Percentiles rank a stretch among this genome's conserved stretches.
Conservation (phyloP, 1,140 invertebrate genomes). For the Drosophila cardini region DNA sequence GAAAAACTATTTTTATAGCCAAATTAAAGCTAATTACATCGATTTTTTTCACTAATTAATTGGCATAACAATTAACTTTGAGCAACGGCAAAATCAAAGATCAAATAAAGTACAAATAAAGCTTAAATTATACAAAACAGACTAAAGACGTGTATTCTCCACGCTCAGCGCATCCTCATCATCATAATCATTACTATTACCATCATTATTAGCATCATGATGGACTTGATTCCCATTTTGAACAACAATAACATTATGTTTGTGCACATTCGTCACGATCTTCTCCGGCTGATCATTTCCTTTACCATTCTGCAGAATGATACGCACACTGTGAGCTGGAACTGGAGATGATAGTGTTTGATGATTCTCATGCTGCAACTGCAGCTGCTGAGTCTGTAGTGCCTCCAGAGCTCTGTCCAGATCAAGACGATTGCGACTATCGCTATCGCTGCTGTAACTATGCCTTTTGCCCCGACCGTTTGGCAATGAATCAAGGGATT, state of each 20-base stretch:
- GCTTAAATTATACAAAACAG: slow-evolving; percentile 58
- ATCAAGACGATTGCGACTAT: slow-evolving; percentile 72
- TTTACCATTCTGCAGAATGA: slow-evolving; percentile 54
- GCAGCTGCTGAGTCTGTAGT: slow-evolving; percentile 57
- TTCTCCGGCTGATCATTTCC: slow-evolving; percentile 16
- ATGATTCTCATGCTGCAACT: slow-evolving; percentile 57
- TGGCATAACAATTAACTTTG: slow-evolving; percentile 50
- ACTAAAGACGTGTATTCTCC: slow-evolving; percentile 82
- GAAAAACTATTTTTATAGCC: slow-evolving; percentile 31
- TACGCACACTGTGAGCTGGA: slow-evolving; percentile 42
- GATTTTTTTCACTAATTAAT: slow-evolving; percentile 33
- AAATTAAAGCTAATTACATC: slow-evolving; percentile 69
- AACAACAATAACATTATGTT: slow-evolving; percentile 8
- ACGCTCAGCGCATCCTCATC: slow-evolving; percentile 80
- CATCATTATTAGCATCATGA: not conserved
- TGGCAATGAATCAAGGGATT: slow-evolving; percentile 22
- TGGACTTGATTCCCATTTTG: slow-evolving; percentile 4
- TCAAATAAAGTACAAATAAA: slow-evolving; percentile 54
- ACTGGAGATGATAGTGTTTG: slow-evolving; percentile 11
- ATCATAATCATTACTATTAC: slow-evolving; percentile 19
- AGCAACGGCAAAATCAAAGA: slow-evolving; percentile 46
- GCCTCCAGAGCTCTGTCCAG: slow-evolving; percentile 68
- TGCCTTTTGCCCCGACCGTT: slow-evolving; percentile 44
- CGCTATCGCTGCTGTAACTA: slow-evolving; percentile 71
- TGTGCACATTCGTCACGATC: slow-evolving; percentile 18